Conservation (phyloP, 1,140 invertebrate species). For the Pentalonia nigronervosa region DNA sequence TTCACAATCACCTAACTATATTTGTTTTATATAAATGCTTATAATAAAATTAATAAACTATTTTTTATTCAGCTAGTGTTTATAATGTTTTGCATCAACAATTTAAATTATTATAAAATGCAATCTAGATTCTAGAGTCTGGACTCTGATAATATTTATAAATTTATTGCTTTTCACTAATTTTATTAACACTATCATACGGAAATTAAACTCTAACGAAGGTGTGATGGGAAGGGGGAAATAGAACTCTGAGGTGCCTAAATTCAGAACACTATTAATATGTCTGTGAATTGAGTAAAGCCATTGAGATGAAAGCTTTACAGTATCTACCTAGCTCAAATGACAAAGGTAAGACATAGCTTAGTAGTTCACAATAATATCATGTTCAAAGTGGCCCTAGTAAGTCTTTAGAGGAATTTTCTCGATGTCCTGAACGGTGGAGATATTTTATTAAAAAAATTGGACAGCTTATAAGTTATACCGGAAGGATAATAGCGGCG, state of each 20-base stretch:
- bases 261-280: not conserved
- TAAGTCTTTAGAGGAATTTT: not conserved
- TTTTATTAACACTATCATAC: not conserved
- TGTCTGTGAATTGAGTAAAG: not conserved
- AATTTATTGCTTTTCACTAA: not conserved
- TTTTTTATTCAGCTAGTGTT: no score
- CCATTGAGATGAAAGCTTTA: not conserved
- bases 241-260: not conserved
- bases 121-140: no score
- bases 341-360: not conserved
- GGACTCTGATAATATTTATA: not conserved
- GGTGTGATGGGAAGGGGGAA: no score
- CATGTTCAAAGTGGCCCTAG: not conserved
- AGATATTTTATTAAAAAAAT: constrained; percentile 3
- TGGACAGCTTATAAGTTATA: not conserved
- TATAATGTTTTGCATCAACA: not conserved
- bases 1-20: not conserved
- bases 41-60: not conserved
- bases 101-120: not conserved
- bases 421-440: no score
- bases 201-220: not conserved
- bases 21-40: not conserved
- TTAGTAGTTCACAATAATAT: not conserved
- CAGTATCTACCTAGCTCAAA: not conserved
- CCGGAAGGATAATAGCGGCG: not conserved